These are phyloP conservation scores for Cephonodes hylas DNA, from an alignment of 2,888 invertebrate genomes.

Conservation along the genomic window DNA sequence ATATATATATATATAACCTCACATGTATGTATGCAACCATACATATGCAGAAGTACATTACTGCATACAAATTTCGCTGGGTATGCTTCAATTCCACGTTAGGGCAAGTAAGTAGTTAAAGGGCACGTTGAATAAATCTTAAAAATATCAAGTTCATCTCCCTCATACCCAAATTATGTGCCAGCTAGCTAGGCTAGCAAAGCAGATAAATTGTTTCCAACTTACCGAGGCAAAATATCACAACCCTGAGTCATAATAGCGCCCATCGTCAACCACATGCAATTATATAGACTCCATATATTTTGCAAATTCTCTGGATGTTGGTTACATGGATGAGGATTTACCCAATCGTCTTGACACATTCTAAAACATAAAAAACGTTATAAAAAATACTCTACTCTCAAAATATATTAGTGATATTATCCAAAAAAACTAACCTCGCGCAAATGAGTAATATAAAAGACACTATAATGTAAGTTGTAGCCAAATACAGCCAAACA, in stretches of 20 bases:
- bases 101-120: too few species aligned
- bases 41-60: too few species aligned
- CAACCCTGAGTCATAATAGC: slow-evolving; percentile 96
- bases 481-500: slow-evolving; percentile 93
- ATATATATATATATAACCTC: too few species aligned
- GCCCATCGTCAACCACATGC: slow-evolving; percentile 95
- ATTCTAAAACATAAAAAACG: slow-evolving; percentile 77
- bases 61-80: too few species aligned
- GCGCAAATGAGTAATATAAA: slow-evolving; percentile 91
- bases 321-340: slow-evolving; percentile 93
- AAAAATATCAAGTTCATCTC: neutral
- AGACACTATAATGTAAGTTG: slow-evolving; percentile 91
- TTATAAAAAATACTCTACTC: neutral
- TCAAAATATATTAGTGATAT: neutral
- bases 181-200: neutral
- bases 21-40: too few species aligned
- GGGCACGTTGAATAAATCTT: too few species aligned
- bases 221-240: slow-evolving; percentile 93
- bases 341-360: slow-evolving; percentile 96
- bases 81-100: too few species aligned
- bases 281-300: slow-evolving; percentile 91
- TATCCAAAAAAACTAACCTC: slow-evolving; percentile 69
- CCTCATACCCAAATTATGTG: neutral
- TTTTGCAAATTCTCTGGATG: slow-evolving; percentile 93
- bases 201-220: neutral